Evolutionary conservation across 2,888 invertebrate species (phyloP), one percentile per base, ranked within the genome.

Genomic region (Pegoplata infirma): DNA sequence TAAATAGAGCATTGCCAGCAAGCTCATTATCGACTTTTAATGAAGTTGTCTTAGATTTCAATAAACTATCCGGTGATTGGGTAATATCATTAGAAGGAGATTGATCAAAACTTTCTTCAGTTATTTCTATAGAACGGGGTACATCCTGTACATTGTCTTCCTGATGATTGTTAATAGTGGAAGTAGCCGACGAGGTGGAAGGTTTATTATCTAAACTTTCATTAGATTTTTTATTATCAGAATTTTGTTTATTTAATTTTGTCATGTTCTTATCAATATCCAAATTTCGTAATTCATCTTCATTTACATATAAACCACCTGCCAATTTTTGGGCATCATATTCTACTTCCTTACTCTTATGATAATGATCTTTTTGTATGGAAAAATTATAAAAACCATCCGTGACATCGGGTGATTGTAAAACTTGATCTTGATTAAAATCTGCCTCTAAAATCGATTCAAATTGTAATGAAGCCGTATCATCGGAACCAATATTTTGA

Each of bases 331-430:
- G 82, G 2, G 83, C 80, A 69, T 88, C 86, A 47, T 85, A 86
- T 21, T 86, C 87, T 0, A 84, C 84, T 3, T 86, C 86, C 68
- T 86, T 87, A 69, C 84, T 82, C 72, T 89, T 89, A 81, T 86
- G 86, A 80, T 88, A 88, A 56, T 88, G 85, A 69, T 90, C 89
- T 71, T 89, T 89, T 67, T 89, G 89, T 80, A 89, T 88, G 28
- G 89, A 87, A 68, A 89, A 90, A 74, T 87, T 89, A 75, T 88
- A 87, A 78, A 90, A 90, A 25, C 88, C 89, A 80, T 90, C 89
- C 0, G 88, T 87, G 1, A 89, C 89, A 80, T 90, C 90, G 0
- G 89, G 90, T 1, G 89, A 89, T 51, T 87, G 85, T 44, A 89
- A 68, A 0, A 84, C 84, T 28, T 85, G 84, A 3, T 84, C 85